phyloP scores from a whole-genome alignment of 2,888 invertebrate species.

The Pseudococcus viburni region DNA sequence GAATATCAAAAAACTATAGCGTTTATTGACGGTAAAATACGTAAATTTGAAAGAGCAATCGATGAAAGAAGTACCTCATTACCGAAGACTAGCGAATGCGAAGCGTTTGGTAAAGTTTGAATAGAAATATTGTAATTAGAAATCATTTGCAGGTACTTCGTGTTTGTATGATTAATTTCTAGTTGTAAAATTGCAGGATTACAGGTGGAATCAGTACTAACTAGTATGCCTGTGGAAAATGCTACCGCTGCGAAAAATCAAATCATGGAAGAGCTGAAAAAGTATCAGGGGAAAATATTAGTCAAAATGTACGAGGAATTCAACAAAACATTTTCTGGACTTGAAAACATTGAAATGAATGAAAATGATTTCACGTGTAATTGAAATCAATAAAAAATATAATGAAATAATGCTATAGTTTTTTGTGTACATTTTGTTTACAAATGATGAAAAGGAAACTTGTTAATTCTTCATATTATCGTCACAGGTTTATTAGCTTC shows the following conservation, averaged over 20 bases:
- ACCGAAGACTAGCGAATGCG: background rate
- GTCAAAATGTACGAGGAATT: background rate
- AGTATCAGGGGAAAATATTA: background rate
- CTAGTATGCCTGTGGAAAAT: background rate
- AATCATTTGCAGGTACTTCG: background rate
- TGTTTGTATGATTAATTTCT: background rate
- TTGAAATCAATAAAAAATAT: background rate
- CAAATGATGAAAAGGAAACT: too few species aligned
- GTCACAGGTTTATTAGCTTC: background rate
- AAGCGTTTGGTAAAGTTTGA: background rate
- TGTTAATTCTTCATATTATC: too few species aligned
- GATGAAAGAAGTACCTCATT: background rate
- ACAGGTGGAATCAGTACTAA: background rate
- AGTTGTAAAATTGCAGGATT: background rate
- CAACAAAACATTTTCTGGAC: background rate
- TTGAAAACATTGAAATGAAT: background rate
- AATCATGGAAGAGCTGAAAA: background rate
- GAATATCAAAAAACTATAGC: background rate
- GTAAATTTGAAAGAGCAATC: background rate
- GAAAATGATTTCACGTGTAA: too few species aligned
- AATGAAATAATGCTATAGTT: too few species aligned
- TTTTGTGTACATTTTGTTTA: too few species aligned
- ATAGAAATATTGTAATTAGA: background rate
- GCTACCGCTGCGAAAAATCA: background rate
- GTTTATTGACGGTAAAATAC: background rate